A percentile compares a stretch with the other conserved stretches of the same genome.
Evolutionary conservation across 2,888 invertebrate species (phyloP).

Genomic region (Stomorhina lunata): DNA sequence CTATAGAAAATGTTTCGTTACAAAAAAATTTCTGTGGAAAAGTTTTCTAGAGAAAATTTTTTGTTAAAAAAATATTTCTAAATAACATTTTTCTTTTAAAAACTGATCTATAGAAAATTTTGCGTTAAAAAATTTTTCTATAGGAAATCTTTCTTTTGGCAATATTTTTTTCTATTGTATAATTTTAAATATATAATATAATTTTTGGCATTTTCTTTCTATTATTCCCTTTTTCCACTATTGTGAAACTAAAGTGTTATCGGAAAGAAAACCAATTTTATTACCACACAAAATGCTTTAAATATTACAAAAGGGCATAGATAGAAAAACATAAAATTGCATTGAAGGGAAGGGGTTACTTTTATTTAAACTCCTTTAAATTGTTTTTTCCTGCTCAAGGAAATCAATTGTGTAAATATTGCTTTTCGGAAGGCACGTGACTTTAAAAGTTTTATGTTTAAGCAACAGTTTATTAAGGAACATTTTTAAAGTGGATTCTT

Average conservation of each 20-base stretch:
- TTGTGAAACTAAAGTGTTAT: slow-evolving; percentile 4
- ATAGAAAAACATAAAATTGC: slow-evolving; percentile 19
- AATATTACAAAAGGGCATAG: slow-evolving; percentile 20
- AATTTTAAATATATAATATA: too few species aligned
- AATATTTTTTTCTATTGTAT: too few species aligned
- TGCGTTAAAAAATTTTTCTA: too few species aligned
- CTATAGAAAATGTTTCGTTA: too few species aligned
- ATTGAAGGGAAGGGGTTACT: not conserved
- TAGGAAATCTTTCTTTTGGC: too few species aligned
- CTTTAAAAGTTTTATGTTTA: slow-evolving; percentile 13
- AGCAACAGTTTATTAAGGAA: slow-evolving; percentile 30
- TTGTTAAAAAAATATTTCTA: too few species aligned
- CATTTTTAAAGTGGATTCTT: too few species aligned
- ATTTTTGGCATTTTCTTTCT: not conserved
- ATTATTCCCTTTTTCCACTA: not conserved
- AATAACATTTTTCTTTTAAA: too few species aligned
- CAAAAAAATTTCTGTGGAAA: too few species aligned
- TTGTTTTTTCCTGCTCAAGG: slow-evolving; percentile 25
- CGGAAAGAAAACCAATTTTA: slow-evolving; percentile 46
- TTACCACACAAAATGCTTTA: slow-evolving; percentile 36
- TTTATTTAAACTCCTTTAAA: slow-evolving; percentile 37
- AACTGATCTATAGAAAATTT: too few species aligned
- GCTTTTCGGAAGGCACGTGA: slow-evolving; percentile 56
- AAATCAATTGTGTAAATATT: slow-evolving; percentile 57
- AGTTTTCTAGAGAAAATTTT: too few species aligned